Evolutionary conservation across 2,888 invertebrate genomes (phyloP), one percentile per base, ranked within the genome.

Genomic region (Thera obeliscata): DNA sequence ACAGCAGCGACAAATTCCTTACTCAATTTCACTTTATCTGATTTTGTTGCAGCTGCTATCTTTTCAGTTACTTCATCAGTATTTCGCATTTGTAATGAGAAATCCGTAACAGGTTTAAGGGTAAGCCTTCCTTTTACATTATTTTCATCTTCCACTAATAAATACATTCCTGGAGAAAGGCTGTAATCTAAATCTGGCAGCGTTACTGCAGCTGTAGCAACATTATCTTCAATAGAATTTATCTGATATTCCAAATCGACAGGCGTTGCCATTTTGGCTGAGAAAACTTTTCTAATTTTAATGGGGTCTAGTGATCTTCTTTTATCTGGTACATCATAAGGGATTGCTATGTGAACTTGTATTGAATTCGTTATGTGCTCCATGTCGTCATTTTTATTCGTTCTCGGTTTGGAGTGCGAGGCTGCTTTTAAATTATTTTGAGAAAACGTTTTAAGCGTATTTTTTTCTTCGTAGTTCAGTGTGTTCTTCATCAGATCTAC

Each of bases 201-300:
- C 12, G 48, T 38, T 4, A 63, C 38, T 11, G 58, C 36, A 0
- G 74, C 12, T 3, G 74, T 61, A 4, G 66, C 3, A 3, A 67
- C 56, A 43, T 73, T 69, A 2, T 75, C 77, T 72, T 87, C 85
- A 54, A 83, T 78, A 0, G 88, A 81, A 71, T 86, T 76, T 41
- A 91, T 82, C 78, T 89, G 87, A 66, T 90, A 91, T 73, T 86
- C 87, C 55, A 91, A 75, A 69, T 91, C 89, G 2, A 91, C 89
- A 2, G 91, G 90, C 3, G 84, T 78, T 0, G 81, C 83, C 81
- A 91, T 79, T 74, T 80, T 83, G 0, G 90, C 91, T 2, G 85
- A 81, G 67, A 91, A 91, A 0, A 91, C 81, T 76, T 85, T 88
- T 67, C 85, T 81, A 0, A 89, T 66, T 67, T 79, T 81, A 2